Conservation (phyloP, 2,888 invertebrate species). For the Eupithecia subumbrata region DNA sequence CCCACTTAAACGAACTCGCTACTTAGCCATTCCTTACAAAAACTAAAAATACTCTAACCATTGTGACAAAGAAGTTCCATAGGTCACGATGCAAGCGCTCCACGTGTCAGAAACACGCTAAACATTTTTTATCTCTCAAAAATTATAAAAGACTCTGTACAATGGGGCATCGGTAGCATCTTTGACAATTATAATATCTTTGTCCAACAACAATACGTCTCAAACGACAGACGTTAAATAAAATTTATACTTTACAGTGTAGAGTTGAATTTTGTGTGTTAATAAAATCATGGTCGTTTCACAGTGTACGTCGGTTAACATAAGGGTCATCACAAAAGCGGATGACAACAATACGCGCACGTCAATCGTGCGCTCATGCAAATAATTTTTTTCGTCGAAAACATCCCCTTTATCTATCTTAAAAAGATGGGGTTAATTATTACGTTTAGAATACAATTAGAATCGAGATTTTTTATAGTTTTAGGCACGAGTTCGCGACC, state of each 20-base stretch:
- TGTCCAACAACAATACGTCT: conserved; percentile 58
- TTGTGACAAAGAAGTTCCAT: conserved; percentile 83
- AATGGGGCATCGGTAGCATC: conserved; percentile 82
- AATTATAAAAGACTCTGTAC: conserved; percentile 80
- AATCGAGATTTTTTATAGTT: conserved; percentile 75
- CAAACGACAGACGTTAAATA: conserved; percentile 52
- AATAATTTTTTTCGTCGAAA: conserved; percentile 81
- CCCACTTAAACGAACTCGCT: conserved; percentile 81
- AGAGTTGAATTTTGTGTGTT: conserved; percentile 62
- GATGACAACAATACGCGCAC: conserved; percentile 81
- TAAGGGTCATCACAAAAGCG: conserved; percentile 84
- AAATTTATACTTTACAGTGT: conserved; percentile 51
- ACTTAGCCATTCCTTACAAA: conserved; percentile 83
- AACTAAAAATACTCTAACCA: conserved; percentile 80
- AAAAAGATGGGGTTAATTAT: conserved; percentile 82
- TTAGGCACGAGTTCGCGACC: conserved; percentile 77
- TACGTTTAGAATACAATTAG: conserved; percentile 82
- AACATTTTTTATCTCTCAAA: conserved; percentile 83
- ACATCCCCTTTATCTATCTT: conserved; percentile 80
- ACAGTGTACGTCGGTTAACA: conserved; percentile 67
- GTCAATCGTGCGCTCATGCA: conserved; percentile 84
- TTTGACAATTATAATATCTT: conserved; percentile 83
- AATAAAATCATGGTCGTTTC: conserved; percentile 55
- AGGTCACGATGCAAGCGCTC: conserved; percentile 80
- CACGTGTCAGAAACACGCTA: conserved; percentile 83